phyloP scores from a whole-genome alignment of 2,797 vertebrate species.

The Chelidonichthys spinosus region DNA sequence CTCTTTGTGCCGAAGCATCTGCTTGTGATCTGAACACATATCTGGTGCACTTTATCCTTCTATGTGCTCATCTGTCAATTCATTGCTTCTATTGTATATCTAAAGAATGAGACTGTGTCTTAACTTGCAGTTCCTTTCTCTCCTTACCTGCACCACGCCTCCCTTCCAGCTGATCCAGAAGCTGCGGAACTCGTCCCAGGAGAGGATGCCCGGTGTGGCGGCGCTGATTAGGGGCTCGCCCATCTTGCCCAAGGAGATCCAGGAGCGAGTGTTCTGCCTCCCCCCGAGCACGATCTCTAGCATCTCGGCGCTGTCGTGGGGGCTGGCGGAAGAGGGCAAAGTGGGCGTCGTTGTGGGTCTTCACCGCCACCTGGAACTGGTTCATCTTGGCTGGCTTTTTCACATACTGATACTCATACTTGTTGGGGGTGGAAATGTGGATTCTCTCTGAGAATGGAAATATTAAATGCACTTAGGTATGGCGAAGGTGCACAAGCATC shows the following conservation, averaged over 20 bases:
- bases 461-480: slow-evolving; percentile 1
- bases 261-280: slow-evolving; percentile 90
- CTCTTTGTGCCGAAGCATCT: slow-evolving; percentile 23
- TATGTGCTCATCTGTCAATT: neutral
- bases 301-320: slow-evolving; percentile 92
- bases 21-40: slow-evolving; percentile 17
- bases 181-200: slow-evolving; percentile 95
- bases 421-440: slow-evolving; percentile 96
- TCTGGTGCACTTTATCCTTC: neutral
- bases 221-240: slow-evolving; percentile 87
- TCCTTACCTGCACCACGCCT: slow-evolving; percentile 87
- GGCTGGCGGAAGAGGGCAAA: slow-evolving; percentile 90
- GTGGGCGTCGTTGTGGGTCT: slow-evolving; percentile 93
- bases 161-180: slow-evolving; percentile 95
- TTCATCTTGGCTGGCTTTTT: slow-evolving; percentile 90
- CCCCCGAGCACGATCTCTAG: slow-evolving; percentile 92
- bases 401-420: slow-evolving; percentile 95
- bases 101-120: neutral
- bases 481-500: neutral
- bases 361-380: slow-evolving; percentile 89
- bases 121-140: neutral
- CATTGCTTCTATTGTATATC: neutral
- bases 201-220: slow-evolving; percentile 88
- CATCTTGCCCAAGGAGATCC: slow-evolving; percentile 93
- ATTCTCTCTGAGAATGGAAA: slow-evolving; percentile 89